Percentiles rank a stretch among this genome's conserved stretches.
Conservation (phyloP, 1,140 invertebrate genomes). For the Pseudomyrmex flavicornis region DNA sequence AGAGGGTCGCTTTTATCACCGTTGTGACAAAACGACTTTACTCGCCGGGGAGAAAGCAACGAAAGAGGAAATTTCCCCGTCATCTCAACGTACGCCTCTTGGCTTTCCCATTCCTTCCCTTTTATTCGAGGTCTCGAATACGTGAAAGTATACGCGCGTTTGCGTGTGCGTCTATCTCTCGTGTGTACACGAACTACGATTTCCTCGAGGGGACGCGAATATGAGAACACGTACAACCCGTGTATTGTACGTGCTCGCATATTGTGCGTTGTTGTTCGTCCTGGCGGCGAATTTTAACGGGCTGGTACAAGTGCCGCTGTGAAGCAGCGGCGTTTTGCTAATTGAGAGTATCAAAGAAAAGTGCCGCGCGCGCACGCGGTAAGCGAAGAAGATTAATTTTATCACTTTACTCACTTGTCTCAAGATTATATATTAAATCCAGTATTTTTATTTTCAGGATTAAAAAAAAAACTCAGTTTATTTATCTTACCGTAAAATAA, state of each 20-base stretch:
- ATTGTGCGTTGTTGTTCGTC: slow-evolving; percentile 14
- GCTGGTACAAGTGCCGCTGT: background rate
- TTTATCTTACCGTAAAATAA: background rate
- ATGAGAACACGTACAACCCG: slow-evolving; percentile 35
- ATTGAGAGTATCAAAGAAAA: slow-evolving; percentile 16
- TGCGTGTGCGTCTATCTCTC: slow-evolving; percentile 19
- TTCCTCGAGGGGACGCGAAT: slow-evolving; percentile 43
- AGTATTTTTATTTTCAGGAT: background rate
- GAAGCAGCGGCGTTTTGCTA: background rate
- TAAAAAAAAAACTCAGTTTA: background rate
- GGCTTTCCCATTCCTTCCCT: background rate
- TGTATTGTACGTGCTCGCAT: slow-evolving; percentile 23
- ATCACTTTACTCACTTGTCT: too few relatives aligned
- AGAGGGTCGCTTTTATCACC: slow-evolving; percentile 77
- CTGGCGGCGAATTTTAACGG: slow-evolving; percentile 34
- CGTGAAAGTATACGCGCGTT: background rate
- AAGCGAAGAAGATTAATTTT: too few relatives aligned
- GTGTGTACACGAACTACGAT: slow-evolving; percentile 34
- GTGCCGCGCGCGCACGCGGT: background rate
- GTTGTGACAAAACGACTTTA: slow-evolving; percentile 78
- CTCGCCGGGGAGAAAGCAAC: slow-evolving; percentile 32
- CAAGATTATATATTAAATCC: background rate
- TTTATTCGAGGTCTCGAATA: background rate
- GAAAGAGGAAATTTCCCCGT: slow-evolving; percentile 18
- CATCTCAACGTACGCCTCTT: background rate